Evolutionary conservation across 2,113 vertebrate genomes (phyloP), one percentile per base, ranked within the genome.

Genomic region (Eulacestoma nigropectus): DNA sequence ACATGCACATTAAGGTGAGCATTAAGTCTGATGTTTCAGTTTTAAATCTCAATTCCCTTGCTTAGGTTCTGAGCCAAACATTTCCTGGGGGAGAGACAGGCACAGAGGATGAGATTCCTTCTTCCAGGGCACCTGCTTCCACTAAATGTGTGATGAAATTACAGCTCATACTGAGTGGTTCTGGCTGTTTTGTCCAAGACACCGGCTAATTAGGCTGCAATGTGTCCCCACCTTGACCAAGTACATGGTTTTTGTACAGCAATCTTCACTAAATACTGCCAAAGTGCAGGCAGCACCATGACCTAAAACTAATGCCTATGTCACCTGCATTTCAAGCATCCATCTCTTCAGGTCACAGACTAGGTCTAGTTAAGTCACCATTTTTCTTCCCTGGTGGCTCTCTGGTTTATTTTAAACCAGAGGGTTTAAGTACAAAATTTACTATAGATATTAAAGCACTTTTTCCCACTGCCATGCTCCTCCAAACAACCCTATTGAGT

Each of bases 351-450:
- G 63, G 21, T 53, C 39, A 68, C n/a, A 46, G 15, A 42, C 11
- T 20, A 81, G 50, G 25, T 59, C 32, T n/a, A 16, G 17, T 53
- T n/a, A 76, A 52, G 27, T n/a, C 46, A 67, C 9, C 5, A 8
- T 84, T 87, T 87, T 89, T 93, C 49, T 76, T 72, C 63, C 55
- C 62, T 76, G 19, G 35, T 81, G 87, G 44, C 37, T 94, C 39
- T 75, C 74, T 84, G 78, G 62, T 87, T 95, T 94, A 73, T 93
- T 91, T 93, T 91, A 96, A 94, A 76, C 41, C 26, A 79, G 76
- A 85, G 32, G 9, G 70, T 89, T 93, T 87, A 83, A 44, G 32
- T 91, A 93, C 53, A 95, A 75, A 92, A 87, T 79, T 95, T 80
- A 62, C 53, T 89, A 1, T 3, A 30, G 13, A 26, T 55, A 75